phyloP scores from a whole-genome alignment of 64 coral and sea anemone genomes.

The Orbicella faveolata region DNA sequence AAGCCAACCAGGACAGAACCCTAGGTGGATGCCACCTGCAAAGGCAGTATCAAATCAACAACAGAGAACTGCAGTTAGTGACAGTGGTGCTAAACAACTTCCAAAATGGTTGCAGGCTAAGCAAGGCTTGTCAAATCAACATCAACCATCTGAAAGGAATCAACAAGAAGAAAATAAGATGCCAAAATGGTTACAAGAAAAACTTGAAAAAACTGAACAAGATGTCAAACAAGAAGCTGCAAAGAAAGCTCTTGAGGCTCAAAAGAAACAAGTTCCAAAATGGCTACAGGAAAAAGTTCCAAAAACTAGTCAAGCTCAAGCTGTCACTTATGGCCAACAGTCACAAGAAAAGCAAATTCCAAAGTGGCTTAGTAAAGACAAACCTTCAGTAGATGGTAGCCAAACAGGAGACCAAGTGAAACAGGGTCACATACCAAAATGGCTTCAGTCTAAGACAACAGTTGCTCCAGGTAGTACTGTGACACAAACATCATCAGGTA shows the following conservation, averaged over 20 bases:
- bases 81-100: not conserved
- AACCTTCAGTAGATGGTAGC: not conserved
- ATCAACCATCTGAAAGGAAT: not conserved
- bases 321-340: not conserved
- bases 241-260: not conserved
- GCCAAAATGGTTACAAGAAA: constrained; percentile 68
- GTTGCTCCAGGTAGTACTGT: not conserved
- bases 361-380: constrained; percentile 69
- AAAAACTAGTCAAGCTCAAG: not conserved
- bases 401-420: constrained; percentile 13
- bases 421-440: constrained; percentile 37
- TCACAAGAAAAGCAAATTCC: constrained; percentile 21
- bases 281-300: constrained; percentile 40
- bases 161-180: constrained; percentile 19
- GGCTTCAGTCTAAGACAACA: constrained; percentile 39
- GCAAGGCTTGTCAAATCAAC: constrained; percentile 6
- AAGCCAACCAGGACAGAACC: not conserved
- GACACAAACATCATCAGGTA: constrained; percentile 11
- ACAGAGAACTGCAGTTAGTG: not conserved
- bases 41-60: constrained; percentile 9
- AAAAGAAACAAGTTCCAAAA: constrained; percentile 45
- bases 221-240: constrained; percentile 37
- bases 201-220: constrained; percentile 30
- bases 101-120: constrained; percentile 77
- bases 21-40: constrained; percentile 20